These are phyloP conservation scores for Zenarchopterus dispar DNA, from an alignment of 2,797 vertebrate species.

Conservation along the genomic window DNA sequence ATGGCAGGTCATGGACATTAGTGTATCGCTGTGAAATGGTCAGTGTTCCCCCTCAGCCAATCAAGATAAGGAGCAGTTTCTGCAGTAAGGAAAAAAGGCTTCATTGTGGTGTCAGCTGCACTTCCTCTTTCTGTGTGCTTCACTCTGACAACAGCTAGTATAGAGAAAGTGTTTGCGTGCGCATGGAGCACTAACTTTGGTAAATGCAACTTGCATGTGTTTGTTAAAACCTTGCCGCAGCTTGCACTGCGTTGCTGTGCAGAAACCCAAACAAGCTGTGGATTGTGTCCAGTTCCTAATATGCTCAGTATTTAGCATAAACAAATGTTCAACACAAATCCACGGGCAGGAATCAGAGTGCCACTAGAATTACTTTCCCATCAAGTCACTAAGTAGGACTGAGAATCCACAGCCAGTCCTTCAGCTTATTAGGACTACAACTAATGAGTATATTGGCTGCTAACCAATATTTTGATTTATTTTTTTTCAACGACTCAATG, in stretches of 20 bases:
- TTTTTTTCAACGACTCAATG: neutral
- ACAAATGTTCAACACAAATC: neutral
- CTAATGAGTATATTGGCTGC: neutral
- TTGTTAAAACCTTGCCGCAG: conserved; percentile 4
- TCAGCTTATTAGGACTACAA: neutral
- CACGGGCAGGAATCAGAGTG: neutral
- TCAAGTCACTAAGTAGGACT: neutral
- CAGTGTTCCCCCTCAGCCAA: neutral
- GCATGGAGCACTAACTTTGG: conserved; percentile 22
- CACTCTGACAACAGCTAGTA: conserved; percentile 20
- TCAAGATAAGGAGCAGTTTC: neutral
- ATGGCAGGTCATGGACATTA: too few relatives aligned
- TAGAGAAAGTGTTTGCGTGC: conserved; percentile 9
- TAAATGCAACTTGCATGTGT: conserved; percentile 10
- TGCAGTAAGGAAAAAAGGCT: conserved; percentile 17
- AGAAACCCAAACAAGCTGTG: conserved; percentile 20
- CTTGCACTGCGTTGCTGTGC: conserved; percentile 9
- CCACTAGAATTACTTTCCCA: neutral
- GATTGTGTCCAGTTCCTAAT: conserved; percentile 36
- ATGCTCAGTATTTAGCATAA: conserved; percentile 11
- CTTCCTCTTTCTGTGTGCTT: conserved; percentile 61
- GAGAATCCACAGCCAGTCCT: neutral
- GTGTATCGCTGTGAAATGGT: too few relatives aligned
- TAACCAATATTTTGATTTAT: neutral
- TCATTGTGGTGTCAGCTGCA: conserved; percentile 32